Conservation (phyloP, 2,797 vertebrate species). For the Pteronotus mesoamericanus region DNA sequence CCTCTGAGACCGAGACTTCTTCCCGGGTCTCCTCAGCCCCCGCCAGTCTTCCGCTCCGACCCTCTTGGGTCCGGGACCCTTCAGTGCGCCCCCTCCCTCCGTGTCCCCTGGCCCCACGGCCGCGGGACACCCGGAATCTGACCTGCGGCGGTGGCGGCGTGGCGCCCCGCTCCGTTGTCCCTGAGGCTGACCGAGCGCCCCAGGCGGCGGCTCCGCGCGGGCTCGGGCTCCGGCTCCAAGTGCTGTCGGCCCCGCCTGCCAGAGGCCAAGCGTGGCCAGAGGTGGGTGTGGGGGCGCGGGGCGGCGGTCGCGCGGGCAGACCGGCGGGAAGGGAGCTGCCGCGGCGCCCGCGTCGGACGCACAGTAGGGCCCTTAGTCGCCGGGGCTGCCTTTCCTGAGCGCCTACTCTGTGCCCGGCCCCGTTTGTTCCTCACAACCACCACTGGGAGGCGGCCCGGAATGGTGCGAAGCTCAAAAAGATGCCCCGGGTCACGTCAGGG, state of each 20-base stretch:
- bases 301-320: neutral
- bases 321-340: neutral
- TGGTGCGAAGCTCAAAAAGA: neutral
- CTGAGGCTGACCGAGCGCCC: slow-evolving; percentile 19
- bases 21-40: neutral
- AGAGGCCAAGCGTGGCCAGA: neutral
- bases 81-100: neutral
- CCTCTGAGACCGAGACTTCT: neutral
- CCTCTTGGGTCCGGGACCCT: neutral
- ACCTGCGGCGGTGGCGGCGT: slow-evolving; percentile 37
- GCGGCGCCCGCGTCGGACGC: neutral
- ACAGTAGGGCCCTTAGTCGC: neutral
- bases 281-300: neutral
- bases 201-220: slow-evolving; percentile 32
- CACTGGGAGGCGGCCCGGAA: slow-evolving; percentile 65
- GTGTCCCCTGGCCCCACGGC: neutral
- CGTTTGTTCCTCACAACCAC: neutral
- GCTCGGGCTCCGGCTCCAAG: neutral
- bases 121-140: neutral
- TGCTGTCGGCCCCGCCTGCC: slow-evolving; percentile 50
- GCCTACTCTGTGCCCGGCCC: neutral
- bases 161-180: slow-evolving; percentile 7
- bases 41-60: neutral
- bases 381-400: rapidly evolving
- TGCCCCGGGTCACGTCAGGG: neutral